Evolutionary conservation across 1,140 invertebrate species (phyloP), one percentile per base, ranked within the genome.

Genomic region (Ditylenchus dipsaci): DNA sequence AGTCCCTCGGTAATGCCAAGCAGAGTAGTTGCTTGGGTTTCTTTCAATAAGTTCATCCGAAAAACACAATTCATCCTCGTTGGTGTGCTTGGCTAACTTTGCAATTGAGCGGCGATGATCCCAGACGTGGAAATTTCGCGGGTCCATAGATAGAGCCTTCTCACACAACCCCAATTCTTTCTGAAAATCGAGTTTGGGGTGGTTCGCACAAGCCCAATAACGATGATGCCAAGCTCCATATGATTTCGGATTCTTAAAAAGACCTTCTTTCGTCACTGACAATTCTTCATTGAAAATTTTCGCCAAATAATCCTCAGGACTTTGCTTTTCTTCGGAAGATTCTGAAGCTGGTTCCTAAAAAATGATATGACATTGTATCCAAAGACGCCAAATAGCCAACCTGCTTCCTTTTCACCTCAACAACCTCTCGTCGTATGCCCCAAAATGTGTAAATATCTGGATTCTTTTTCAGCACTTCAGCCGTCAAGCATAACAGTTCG

Each of bases 361-460:
- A 38, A 38, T 5, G 3, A 38, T n/a, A n/a, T n/a, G 33, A 38
- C 33, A 38, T 38, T 38, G 33, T 38, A 38, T 11, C 33, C 11
- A 38, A 5, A 38, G 11, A 38, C 3, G 11, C 11, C 33, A 5
- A 38, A 11, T 38, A 5, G 3, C 33, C 11, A 38, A 53, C 49
- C 49, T 53, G 49, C 3, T 1, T 53, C 23, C 8, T 21, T 53
- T 53, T 38, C n/a, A 17, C 15, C 15, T 56, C 26, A 38, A 76
- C 58, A 11, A 61, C 64, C 13, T 77, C 26, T 30, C 76, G 43
- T 53, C 76, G 63, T 21, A 78, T 63, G 42, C 71, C 69, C 76
- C 76, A 77, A 57, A 77, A 76, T n/a, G 76, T 73, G 49, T 77
- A 77, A 47, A 79, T 63, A 71, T 77, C 77, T 17, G 76, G 77